A percentile compares a stretch with the other conserved stretches of the same genome.
Evolutionary conservation across 2,113 vertebrate species (phyloP).

Genomic region (Telmatochromis bifrenatus): DNA sequence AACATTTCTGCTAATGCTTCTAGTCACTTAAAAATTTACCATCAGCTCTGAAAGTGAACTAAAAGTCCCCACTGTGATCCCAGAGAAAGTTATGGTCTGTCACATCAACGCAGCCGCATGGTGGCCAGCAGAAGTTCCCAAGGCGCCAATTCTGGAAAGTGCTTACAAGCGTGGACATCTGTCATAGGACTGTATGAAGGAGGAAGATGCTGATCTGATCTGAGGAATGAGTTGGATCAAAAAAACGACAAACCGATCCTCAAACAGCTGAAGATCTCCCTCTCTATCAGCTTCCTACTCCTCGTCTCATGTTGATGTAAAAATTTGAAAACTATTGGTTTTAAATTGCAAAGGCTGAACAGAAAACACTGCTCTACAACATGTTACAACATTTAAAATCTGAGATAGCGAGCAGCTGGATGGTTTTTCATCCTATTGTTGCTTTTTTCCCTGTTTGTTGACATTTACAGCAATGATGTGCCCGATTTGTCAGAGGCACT

Average conservation of each 20-base stretch:
- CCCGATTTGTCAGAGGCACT: not conserved
- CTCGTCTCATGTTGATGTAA: not conserved
- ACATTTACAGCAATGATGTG: constrained; percentile 1
- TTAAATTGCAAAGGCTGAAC: not conserved
- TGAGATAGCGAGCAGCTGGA: not conserved
- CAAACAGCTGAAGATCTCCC: not conserved
- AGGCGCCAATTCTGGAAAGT: not conserved
- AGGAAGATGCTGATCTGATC: not conserved
- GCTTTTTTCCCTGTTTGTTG: not conserved
- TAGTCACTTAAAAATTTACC: not conserved
- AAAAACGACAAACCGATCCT: not conserved
- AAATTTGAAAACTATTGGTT: not conserved
- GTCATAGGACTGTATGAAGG: not conserved
- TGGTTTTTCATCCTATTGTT: not conserved
- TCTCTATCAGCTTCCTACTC: not conserved
- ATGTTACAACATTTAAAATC: not conserved
- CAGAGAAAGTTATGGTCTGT: not conserved
- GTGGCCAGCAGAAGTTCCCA: not conserved
- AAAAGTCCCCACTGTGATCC: not conserved
- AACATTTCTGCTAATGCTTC: not conserved
- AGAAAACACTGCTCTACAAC: not conserved
- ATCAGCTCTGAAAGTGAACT: not conserved
- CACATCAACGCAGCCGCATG: not conserved
- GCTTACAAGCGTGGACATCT: not conserved
- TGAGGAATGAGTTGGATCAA: not conserved